Percentiles rank a stretch among this genome's conserved stretches.
phyloP scores from a whole-genome alignment of 1,140 invertebrate genomes.

The Anoplophora glabripennis region DNA sequence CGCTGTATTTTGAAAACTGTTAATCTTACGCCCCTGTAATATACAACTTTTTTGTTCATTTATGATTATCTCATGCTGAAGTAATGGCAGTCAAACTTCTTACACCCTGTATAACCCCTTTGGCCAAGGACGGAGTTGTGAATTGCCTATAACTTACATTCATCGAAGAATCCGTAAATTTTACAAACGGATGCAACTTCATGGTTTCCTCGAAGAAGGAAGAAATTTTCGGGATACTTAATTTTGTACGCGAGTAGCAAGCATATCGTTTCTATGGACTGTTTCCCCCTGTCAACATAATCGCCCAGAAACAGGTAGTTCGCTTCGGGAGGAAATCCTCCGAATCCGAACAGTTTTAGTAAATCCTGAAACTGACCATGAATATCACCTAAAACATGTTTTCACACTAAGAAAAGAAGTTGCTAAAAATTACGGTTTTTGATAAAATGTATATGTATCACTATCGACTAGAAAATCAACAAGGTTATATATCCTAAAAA shows the following conservation, averaged over 20 bases:
- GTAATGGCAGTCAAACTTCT: no score
- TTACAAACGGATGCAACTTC: constrained; percentile 81
- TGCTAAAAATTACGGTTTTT: neutral
- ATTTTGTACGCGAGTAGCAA: constrained; percentile 89
- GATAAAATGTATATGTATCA: constrained; percentile 5
- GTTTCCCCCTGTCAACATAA: constrained; percentile 87
- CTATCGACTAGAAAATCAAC: neutral
- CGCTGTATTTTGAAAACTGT: no score
- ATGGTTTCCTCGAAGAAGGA: constrained; percentile 80
- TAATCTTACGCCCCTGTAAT: no score
- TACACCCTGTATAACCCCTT: no score
- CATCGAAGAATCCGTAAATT: constrained; percentile 82
- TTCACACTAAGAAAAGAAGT: no score
- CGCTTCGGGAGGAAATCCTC: constrained; percentile 93
- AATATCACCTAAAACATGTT: constrained; percentile 68
- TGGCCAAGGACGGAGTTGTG: no score
- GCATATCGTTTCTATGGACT: constrained; percentile 82
- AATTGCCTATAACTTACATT: constrained; percentile 56
- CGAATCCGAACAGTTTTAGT: constrained; percentile 90
- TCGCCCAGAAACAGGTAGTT: constrained; percentile 95
- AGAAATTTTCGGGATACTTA: constrained; percentile 94
- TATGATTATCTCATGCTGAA: no score
- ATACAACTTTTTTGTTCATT: no score
- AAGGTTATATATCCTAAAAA: no score
- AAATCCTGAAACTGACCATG: constrained; percentile 92